Evolutionary conservation across 2,888 invertebrate species (phyloP), one percentile per base, ranked within the genome.

Genomic region (Andrena trimmerana): DNA sequence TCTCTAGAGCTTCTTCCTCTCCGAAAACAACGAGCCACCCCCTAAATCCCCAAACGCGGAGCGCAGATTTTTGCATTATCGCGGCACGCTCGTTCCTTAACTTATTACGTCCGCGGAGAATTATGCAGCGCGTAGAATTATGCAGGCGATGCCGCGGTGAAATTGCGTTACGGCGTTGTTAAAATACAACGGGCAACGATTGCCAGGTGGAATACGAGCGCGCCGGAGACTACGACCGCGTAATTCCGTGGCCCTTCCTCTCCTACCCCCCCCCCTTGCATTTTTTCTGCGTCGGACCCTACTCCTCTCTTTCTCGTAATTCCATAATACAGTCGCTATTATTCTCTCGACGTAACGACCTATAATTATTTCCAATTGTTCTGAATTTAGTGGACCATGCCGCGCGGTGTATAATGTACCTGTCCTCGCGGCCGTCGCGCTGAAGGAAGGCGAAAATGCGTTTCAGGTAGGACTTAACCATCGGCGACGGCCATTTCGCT

Each of bases 291-390:
- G 13, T 36, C 13, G 16, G 33, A 2, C 10, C 2, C 27, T 33
- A 2, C 8, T 7, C 31, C 48, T 29, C 24, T 48, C 10, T 29
- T 7, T 8, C 50, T 7, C 60, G 33, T 24, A 52, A 67, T 57
- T 57, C 50, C 36, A 57, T 63, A 68, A 72, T 50, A 71, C 48
- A 71, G 52, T 68, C 50, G 79, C 81, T 68, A 81, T 81, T 81
- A 81, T 81, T 73, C 80, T 79, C 80, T 73, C 67, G 36, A 31
- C 72, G 72, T 81, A 81, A 81, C 68, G 48, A 66, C 81, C 69
- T 81, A 80, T 80, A 82, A 82, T 81, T 82, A 81, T 81, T 82
- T 67, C 82, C 82, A 75, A 82, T 82, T 80, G 81, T 80, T 60
- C 67, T 27, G 82, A 70, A 82, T 82, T 75, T 82, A 70, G 81